Evolutionary conservation across 2,888 invertebrate species (phyloP), one percentile per base, ranked within the genome.

Genomic region (Caenorhabditis drosophilae): DNA sequence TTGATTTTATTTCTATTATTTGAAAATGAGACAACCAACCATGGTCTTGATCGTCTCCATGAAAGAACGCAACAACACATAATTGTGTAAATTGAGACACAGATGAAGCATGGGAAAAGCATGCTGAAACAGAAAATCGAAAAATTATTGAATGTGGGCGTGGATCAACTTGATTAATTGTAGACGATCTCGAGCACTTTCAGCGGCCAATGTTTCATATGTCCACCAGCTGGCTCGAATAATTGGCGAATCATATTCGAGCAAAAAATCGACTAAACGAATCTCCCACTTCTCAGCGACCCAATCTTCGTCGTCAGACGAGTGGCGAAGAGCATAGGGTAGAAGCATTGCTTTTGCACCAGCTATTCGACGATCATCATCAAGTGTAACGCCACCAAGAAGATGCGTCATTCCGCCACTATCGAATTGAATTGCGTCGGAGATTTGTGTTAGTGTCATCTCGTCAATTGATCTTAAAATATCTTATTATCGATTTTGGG

Each of bases 41-140:
- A 91, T 0, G 93, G 93, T 82, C 94, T 93, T 26, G 92, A 92
- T 52, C 92, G 88, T 23, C 93, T 92, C 89, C 92, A 92, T 83
- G 93, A 79, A 22, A 66, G 35, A 11, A 79, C 77, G 57, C 83
- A 83, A 52, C 82, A 82, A 45, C 75, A 63, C 4, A 67, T 58
- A 27, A 83, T 71, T 1, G 83, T 81, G 69, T 80, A 82, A 26
- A 75, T 46, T 4, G 83, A 80, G n/a, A 83, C 80, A 23, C 76
- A 76, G 18, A 71, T 23, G 51, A 83, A 83, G 51, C 82, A 76
- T 2, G 83, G 83, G 4, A 71, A 69, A 27, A 83, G 66, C 79
- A 82, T 79, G 36, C 76, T 79, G 70, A 20, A 76, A n/a, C 7
- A 36, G n/a, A 38, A 38, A 38, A 38, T 11, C n/a, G 16, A 40